Conservation (phyloP, 2,113 vertebrate genomes). For the Rhinogobius similis region DNA sequence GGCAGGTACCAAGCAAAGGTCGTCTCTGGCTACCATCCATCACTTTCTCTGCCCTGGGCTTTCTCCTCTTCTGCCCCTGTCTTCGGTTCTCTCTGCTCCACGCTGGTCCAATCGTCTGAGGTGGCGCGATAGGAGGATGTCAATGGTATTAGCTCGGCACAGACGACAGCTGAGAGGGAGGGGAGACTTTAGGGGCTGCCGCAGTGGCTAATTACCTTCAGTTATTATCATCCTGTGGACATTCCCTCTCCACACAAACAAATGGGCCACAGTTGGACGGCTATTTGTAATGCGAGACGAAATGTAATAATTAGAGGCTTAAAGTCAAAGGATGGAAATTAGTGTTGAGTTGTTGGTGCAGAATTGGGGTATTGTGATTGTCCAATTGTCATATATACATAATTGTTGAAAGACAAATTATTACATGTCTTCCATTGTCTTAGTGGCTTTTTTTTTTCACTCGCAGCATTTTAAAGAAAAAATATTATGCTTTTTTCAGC, state of each 20-base stretch:
- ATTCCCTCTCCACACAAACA: constrained; percentile 23
- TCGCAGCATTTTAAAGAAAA: too few species aligned
- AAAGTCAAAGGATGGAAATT: not conserved
- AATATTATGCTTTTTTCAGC: too few species aligned
- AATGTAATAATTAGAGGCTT: not conserved
- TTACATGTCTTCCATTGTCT: not conserved
- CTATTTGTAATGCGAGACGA: constrained; percentile 14
- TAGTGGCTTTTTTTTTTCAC: too few species aligned
- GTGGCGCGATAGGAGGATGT: constrained; percentile 46
- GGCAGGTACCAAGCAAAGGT: constrained; percentile 60
- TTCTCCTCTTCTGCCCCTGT: constrained; percentile 13
- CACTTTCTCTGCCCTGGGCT: constrained; percentile 48
- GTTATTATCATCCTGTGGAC: constrained; percentile 16
- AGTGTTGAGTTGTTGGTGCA: not conserved
- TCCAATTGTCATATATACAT: too few species aligned
- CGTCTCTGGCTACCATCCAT: constrained; percentile 53
- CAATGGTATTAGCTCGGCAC: constrained; percentile 70
- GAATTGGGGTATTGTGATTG: too few species aligned
- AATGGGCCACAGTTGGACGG: constrained; percentile 19
- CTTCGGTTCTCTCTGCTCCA: constrained; percentile 12
- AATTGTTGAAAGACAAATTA: not conserved
- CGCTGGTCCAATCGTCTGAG: constrained; percentile 33
- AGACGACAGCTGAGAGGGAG: constrained; percentile 64
- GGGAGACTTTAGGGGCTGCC: constrained; percentile 51
- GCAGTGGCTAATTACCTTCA: constrained; percentile 63